Percentiles rank a stretch among this genome's conserved stretches.
Conservation (phyloP, 2,113 vertebrate species). For the Gobio gobio region DNA sequence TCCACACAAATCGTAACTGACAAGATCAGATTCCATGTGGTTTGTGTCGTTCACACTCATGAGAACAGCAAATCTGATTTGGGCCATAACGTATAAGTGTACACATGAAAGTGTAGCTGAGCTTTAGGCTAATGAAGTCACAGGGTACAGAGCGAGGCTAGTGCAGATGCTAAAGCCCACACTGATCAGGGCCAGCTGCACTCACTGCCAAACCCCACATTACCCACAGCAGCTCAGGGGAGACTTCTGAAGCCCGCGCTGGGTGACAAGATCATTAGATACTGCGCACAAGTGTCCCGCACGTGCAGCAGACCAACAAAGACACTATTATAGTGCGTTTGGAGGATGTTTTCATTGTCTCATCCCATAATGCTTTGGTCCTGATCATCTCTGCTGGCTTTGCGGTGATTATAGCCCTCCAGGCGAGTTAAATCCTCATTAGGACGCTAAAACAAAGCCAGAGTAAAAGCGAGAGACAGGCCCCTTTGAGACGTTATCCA, state of each 20-base stretch:
- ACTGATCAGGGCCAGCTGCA: neutral
- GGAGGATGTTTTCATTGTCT: neutral
- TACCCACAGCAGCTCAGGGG: neutral
- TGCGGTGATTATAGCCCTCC: constrained; percentile 7
- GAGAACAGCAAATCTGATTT: too few species aligned
- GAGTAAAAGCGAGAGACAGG: too few species aligned
- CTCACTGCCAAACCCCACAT: constrained; percentile 10
- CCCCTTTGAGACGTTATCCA: constrained; percentile 2
- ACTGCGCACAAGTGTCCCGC: constrained; percentile 21
- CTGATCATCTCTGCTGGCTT: constrained; percentile 18
- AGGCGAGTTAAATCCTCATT: constrained; percentile 16
- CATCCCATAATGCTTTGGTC: too few species aligned
- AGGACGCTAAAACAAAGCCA: neutral
- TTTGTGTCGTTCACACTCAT: too few species aligned
- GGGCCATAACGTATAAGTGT: neutral
- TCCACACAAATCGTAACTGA: too few species aligned
- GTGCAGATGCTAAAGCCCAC: neutral
- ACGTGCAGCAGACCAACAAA: neutral
- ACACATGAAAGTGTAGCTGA: neutral
- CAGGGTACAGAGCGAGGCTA: neutral
- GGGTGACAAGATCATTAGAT: constrained; percentile 33
- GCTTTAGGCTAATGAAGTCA: constrained; percentile 3
- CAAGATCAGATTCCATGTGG: too few species aligned
- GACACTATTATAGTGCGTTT: neutral
- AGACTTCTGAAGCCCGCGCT: neutral